Base-by-base conservation (phyloP, 1,140 invertebrate species). In the Hycleus cichorii region DNA sequence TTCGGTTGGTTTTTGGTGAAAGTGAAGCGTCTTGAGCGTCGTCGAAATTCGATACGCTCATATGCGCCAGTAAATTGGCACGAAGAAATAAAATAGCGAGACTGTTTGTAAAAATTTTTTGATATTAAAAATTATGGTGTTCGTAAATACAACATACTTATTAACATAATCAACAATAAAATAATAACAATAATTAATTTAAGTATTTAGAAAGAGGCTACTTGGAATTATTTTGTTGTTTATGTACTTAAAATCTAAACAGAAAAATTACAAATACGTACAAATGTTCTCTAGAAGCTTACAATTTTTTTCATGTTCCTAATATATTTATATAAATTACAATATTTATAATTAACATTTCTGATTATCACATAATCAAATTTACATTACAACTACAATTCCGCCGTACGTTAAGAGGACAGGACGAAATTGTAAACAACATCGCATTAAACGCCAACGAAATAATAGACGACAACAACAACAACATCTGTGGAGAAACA, bases 111-210 rank as follows among this genome's bases (percentile, higher is more conserved):
- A 65, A 47, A 49, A 51, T 56, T 60, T 18, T 55, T 58, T 65
- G 56, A 40, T 64, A 65, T 67, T 68, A 64, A 71, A 72, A 70
- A 72, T 71, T 70, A 59, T 64, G 69, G 64, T 68, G 66, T 72
- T 68, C 70, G 71, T 73, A 65, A 32, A 68, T 71, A 73, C 69
- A 70, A 69, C 66, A 69, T 64, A 63, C 62, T 68, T 67, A 67
- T 69, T 65, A 72, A 71, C 64, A 71, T 70, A 71, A 72, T 71
- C 68, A 73, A 72, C 70, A 72, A 71, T 66, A 71, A 70, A 72
- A 67, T 71, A 69, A 71, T 71, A 72, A 72, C 70, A 73, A 69
- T 68, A 60, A 55, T 60, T 50, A 60, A 48, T 58, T 53, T 53
- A 48, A 55, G 38, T 54, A 47, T 50, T 52, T 45, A 43, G n/a